phyloP scores from a whole-genome alignment of 23 tunicate species.

The Aplidium turbinatum region DNA sequence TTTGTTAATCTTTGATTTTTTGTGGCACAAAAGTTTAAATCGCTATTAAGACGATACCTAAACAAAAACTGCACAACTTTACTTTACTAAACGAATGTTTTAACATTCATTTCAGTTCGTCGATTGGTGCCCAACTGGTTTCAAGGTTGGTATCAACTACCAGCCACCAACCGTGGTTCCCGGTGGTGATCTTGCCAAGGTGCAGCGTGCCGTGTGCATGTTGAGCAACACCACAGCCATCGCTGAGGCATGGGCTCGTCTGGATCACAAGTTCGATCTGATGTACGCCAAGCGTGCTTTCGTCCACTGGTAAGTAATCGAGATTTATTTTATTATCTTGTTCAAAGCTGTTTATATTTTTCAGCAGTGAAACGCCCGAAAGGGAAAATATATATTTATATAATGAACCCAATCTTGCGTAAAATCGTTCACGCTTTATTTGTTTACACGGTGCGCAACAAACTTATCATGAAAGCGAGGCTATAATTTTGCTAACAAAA shows the following conservation, averaged over 20 bases:
- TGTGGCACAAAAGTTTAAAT: too few species aligned
- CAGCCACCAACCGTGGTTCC: conserved; percentile 94
- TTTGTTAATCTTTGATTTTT: too few species aligned
- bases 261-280: conserved; percentile 90
- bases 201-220: conserved; percentile 91
- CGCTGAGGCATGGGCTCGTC: conserved; percentile 95
- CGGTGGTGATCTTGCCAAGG: conserved; percentile 95
- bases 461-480: conserved; percentile 1
- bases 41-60: too few species aligned
- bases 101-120: conserved; percentile 52
- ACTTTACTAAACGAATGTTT: background rate
- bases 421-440: background rate
- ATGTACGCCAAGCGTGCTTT: conserved; percentile 94
- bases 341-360: too few species aligned
- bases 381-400: background rate
- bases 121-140: conserved; percentile 96
- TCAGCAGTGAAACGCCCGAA: too few species aligned
- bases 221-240: conserved; percentile 90
- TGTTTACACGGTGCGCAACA: background rate
- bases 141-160: conserved; percentile 90
- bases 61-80: too few species aligned
- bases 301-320: conserved; percentile 84
- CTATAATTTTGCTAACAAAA: too few species aligned
- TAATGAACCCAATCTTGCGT: background rate
- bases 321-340: too few species aligned